Percentiles rank a stretch among this genome's conserved stretches.
These are phyloP conservation scores for Lordiphosa stackelbergi DNA, from an alignment of 1,140 invertebrate species.

Conservation along the genomic window DNA sequence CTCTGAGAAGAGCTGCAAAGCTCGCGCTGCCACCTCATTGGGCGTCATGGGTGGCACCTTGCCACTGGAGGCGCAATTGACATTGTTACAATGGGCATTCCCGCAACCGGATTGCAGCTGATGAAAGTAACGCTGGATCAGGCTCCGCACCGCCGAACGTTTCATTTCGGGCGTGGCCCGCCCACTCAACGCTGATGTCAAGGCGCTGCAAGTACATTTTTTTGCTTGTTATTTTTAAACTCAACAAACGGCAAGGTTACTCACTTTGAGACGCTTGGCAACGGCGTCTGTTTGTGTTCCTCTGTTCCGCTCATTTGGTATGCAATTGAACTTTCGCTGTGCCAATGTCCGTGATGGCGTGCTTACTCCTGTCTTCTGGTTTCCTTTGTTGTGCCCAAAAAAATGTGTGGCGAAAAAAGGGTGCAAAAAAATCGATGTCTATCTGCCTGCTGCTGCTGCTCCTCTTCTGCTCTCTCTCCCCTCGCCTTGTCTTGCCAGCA, in stretches of 20 bases:
- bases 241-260: not conserved
- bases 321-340: conserved; percentile 4
- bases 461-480: conserved; percentile 10
- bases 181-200: conserved; percentile 41
- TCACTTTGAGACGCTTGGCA: conserved; percentile 64
- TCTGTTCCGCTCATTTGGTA: conserved; percentile 54
- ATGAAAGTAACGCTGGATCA: conserved; percentile 95
- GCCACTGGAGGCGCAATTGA: conserved; percentile 92
- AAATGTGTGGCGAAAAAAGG: conserved; percentile 41
- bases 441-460: conserved; percentile 52
- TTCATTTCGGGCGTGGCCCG: conserved; percentile 85
- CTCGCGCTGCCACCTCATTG: conserved; percentile 92
- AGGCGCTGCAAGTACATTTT: conserved; percentile 32
- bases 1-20: conserved; percentile 89
- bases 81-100: conserved; percentile 89
- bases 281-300: conserved; percentile 45
- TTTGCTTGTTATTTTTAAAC: not conserved
- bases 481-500: conserved; percentile 1
- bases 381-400: conserved; percentile 31
- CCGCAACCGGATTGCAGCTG: conserved; percentile 94
- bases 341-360: conserved; percentile 1
- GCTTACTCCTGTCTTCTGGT: not conserved
- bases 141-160: conserved; percentile 89
- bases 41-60: conserved; percentile 88
- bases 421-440: conserved; percentile 72